A percentile compares a stretch with the other conserved stretches of the same genome.
phyloP scores from a whole-genome alignment of 1,140 invertebrate genomes.

The Achatina immaculata region DNA sequence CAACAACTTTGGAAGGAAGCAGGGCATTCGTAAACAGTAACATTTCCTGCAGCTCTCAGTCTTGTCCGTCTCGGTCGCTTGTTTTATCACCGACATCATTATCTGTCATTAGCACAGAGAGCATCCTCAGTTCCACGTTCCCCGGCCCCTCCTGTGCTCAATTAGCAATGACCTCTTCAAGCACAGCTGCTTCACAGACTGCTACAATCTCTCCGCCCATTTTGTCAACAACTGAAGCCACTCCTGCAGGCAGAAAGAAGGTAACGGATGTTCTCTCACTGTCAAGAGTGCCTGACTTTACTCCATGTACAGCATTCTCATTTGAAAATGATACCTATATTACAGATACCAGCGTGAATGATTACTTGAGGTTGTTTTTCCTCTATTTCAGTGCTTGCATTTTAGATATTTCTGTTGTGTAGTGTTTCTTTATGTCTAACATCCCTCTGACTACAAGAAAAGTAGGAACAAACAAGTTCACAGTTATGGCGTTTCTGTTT shows the following conservation, averaged over 20 bases:
- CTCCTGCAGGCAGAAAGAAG: conserved; percentile 44
- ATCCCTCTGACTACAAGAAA: no score
- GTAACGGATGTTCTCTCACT: conserved; percentile 19
- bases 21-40: not conserved
- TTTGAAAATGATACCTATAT: no score
- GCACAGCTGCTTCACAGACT: not conserved
- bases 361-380: no score
- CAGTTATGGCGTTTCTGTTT: no score
- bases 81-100: not conserved
- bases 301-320: no score
- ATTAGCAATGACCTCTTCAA: not conserved
- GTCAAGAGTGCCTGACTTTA: no score
- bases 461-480: no score
- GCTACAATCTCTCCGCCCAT: conserved; percentile 5
- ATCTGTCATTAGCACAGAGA: not conserved
- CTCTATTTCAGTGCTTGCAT: no score
- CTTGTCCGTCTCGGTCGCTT: not conserved
- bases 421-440: no score
- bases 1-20: not conserved
- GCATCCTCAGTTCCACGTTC: conserved; percentile 7
- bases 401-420: no score
- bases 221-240: conserved; percentile 27
- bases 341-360: no score
- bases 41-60: not conserved
- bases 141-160: not conserved